These are phyloP conservation scores for Cataglyphis cursor DNA, from an alignment of 2,888 invertebrate genomes.

Conservation along the genomic window DNA sequence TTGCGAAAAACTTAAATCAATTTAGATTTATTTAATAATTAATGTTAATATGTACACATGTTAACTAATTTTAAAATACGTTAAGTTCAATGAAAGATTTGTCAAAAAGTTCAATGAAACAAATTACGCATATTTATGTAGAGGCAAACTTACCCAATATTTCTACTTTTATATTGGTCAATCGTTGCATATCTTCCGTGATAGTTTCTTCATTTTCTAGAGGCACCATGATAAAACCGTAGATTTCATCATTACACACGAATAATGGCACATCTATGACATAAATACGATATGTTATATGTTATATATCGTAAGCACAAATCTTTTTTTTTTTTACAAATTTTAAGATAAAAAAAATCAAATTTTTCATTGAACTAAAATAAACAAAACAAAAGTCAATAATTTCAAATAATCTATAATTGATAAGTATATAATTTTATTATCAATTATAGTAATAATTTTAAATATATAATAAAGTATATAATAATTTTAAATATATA, in stretches of 20 bases:
- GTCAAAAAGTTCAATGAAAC: too few relatives aligned
- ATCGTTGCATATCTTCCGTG: conserved; percentile 90
- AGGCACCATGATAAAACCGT: conserved; percentile 95
- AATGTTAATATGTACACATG: not conserved
- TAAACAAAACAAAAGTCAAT: not conserved
- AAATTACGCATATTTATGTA: not conserved
- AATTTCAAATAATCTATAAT: not conserved
- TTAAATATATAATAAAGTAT: conserved; percentile 1
- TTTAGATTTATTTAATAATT: not conserved
- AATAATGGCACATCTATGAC: conserved; percentile 89
- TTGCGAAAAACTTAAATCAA: conserved; percentile 75
- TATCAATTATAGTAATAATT: not conserved
- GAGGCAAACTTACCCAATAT: conserved; percentile 89
- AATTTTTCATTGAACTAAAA: not conserved
- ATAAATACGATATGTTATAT: not conserved
- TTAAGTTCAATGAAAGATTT: too few relatives aligned
- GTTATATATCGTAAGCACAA: not conserved
- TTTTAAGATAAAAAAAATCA: not conserved
- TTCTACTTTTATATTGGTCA: conserved; percentile 92
- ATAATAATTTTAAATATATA: not conserved
- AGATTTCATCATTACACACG: conserved; percentile 93
- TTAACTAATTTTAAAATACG: too few relatives aligned
- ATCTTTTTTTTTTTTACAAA: not conserved
- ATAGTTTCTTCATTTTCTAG: conserved; percentile 91
- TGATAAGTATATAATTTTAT: not conserved